phyloP scores from a whole-genome alignment of 2,113 vertebrate species.

The Loxodonta africana region DNA sequence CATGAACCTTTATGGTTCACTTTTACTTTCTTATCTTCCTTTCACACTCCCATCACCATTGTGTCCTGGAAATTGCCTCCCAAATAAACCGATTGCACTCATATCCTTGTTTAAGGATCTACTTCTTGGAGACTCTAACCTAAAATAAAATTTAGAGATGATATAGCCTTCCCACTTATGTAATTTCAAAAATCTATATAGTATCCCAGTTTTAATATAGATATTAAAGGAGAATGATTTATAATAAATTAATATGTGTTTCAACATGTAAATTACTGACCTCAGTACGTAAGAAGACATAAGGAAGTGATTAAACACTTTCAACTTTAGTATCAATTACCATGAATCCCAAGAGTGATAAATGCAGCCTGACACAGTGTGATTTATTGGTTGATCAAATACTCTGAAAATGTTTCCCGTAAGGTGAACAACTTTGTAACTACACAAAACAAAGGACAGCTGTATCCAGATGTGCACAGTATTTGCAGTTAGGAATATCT shows the following conservation, averaged over 20 bases:
- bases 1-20: not conserved
- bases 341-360: not conserved
- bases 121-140: not conserved
- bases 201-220: not conserved
- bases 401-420: not conserved
- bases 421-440: not conserved
- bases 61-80: not conserved
- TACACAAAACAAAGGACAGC: not conserved
- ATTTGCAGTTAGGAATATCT: not conserved
- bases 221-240: not conserved
- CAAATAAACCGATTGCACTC: not conserved
- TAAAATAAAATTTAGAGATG: constrained; percentile 3
- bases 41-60: not conserved
- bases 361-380: not conserved
- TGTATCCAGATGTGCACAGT: not conserved
- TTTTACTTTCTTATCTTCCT: not conserved
- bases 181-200: not conserved
- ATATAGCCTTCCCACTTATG: not conserved
- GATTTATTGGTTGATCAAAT: not conserved
- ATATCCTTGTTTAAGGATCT: not conserved
- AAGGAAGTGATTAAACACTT: not conserved
- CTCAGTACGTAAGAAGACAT: not conserved
- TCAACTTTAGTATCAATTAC: not conserved
- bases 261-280: not conserved
- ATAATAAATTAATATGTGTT: not conserved